A percentile compares a stretch with the other conserved stretches of the same genome.
These are phyloP conservation scores for Cosmia pyralina DNA, from an alignment of 2,888 invertebrate genomes.

Conservation along the genomic window DNA sequence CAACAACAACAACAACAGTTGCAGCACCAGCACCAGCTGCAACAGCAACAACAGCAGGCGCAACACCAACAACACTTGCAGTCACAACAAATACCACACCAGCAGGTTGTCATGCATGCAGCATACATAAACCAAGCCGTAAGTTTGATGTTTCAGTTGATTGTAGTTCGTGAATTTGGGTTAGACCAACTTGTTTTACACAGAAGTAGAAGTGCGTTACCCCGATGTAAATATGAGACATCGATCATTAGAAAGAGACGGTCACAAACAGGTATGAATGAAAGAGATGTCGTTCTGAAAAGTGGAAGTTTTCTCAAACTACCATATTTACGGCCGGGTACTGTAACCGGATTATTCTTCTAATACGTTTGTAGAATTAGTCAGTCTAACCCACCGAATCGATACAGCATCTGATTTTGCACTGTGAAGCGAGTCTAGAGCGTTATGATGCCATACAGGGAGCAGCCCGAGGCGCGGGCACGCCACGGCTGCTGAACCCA, in stretches of 20 bases:
- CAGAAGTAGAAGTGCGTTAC: not conserved
- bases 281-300: not conserved
- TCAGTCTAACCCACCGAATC: slow-evolving; percentile 4
- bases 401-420: not conserved
- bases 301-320: not conserved
- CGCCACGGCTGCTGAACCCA: slow-evolving; percentile 82
- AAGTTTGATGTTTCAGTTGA: slow-evolving; percentile 60
- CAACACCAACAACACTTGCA: slow-evolving; percentile 74
- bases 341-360: not conserved
- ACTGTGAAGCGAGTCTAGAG: not conserved
- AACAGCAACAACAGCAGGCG: slow-evolving; percentile 73
- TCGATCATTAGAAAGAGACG: not conserved
- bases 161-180: slow-evolving; percentile 8
- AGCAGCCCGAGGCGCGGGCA: slow-evolving; percentile 71
- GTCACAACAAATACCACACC: slow-evolving; percentile 73
- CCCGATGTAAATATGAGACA: slow-evolving; percentile 2
- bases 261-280: not conserved
- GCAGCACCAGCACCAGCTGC: slow-evolving; percentile 81
- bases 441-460: slow-evolving; percentile 40
- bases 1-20: slow-evolving; percentile 76
- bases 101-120: slow-evolving; percentile 87
- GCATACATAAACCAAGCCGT: slow-evolving; percentile 86
- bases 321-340: not conserved
- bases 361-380: slow-evolving; percentile 7
- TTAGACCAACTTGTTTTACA: slow-evolving; percentile 27